Evolutionary conservation across 2,113 vertebrate species (phyloP), one percentile per base, ranked within the genome.

Genomic region (Cathartes aura): DNA sequence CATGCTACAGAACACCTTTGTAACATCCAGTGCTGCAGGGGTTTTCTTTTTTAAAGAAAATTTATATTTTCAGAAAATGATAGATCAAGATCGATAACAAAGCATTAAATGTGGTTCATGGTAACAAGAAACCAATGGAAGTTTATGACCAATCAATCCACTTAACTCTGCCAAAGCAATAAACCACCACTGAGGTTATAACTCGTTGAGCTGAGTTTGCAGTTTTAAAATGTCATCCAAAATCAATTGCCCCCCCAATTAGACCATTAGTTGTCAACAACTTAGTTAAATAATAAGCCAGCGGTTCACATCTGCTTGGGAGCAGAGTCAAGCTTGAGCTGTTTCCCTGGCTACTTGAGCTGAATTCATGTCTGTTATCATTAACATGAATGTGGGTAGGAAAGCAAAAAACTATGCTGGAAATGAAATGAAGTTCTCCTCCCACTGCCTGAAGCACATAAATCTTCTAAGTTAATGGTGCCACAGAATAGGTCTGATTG

Each of bases 401-500:
- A 84, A 92, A 92, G 90, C 89, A 87, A 95, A 90, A 90, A 91
- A 24, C 83, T 82, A 7, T 55, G 82, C 75, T 92, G 85, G 85
- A 95, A 89, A 90, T 59, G 50, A 89, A 94, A 97, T 63, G 62
- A 86, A 81, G 53, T 67, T 94, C 82, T 97, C 92, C 95, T 95
- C 96, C 96, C 90, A 83, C 75, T 90, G 82, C 60, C 90, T 13
- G 3, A 87, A 94, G 80, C 52, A 82, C 92, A 96, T 96, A 96
- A 97, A 96, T 96, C 94, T 92, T 95, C 34, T 29, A 11, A 63
- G 76, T 79, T 92, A 94, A 95, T 91, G 53, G 84, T 91, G 94
- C 76, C 76, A 75, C 73, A 96, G 93, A 96, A 97, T 48, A 40
- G 80, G 40, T 52, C 92, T 95, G 92, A 82, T 6, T 89, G 73